A percentile compares a stretch with the other conserved stretches of the same genome.
These are phyloP conservation scores for Xylota sylvarum DNA, from an alignment of 2,888 invertebrate species.

Conservation along the genomic window DNA sequence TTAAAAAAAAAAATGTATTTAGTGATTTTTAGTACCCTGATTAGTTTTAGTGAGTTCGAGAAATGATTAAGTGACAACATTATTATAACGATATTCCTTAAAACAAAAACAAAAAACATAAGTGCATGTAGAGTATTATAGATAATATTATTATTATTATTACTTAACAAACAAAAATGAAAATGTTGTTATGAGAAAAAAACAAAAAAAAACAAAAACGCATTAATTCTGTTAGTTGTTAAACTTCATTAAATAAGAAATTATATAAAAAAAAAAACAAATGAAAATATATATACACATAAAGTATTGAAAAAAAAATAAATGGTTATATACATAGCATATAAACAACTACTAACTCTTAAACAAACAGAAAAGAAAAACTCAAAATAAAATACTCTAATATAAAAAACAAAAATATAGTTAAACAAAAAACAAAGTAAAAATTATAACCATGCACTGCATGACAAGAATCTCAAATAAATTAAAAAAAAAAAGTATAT, in stretches of 20 bases:
- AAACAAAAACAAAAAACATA: conserved; percentile 47
- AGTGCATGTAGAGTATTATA: conserved; percentile 60
- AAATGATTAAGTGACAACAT: conserved; percentile 39
- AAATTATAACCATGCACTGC: conserved; percentile 63
- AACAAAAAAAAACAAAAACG: conserved; percentile 26
- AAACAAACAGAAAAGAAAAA: conserved; percentile 40
- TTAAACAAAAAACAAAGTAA: conserved; percentile 44
- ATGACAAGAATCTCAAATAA: conserved; percentile 68
- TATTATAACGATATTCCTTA: conserved; percentile 51
- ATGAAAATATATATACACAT: conserved; percentile 69
- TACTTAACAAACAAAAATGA: conserved; percentile 14
- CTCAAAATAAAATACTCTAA: conserved; percentile 56
- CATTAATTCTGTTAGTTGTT: conserved; percentile 75
- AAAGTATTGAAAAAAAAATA: conserved; percentile 59
- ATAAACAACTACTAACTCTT: conserved; percentile 69
- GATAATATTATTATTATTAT: conserved; percentile 58
- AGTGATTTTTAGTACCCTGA: conserved; percentile 65
- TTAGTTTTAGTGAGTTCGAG: conserved; percentile 50
- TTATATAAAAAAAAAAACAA: conserved; percentile 47
- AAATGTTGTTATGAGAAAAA: conserved; percentile 48
- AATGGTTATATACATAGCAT: conserved; percentile 69
- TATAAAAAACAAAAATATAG: conserved; percentile 46
- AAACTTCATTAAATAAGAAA: conserved; percentile 64
- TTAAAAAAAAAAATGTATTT: conserved; percentile 22
- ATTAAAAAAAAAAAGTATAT: conserved; percentile 77